A percentile compares a stretch with the other conserved stretches of the same genome.
Evolutionary conservation across 2,888 invertebrate genomes (phyloP).

Genomic region (Leucoma salicis): DNA sequence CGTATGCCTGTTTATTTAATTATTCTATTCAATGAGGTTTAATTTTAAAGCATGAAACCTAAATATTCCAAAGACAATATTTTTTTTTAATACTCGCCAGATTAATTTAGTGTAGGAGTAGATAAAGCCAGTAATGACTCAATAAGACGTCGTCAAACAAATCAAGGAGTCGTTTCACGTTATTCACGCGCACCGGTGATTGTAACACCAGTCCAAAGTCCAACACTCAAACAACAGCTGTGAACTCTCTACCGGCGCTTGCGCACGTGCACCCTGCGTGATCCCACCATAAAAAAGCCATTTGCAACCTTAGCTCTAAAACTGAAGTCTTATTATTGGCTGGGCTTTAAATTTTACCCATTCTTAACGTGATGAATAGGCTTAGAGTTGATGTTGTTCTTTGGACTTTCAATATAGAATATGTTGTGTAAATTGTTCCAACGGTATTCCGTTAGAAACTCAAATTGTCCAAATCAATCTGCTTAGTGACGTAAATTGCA

Average conservation of each 20-base stretch:
- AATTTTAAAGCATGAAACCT: too few species aligned
- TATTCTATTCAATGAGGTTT: neutral
- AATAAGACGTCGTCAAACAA: conserved; percentile 42
- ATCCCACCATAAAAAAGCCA: conserved; percentile 33
- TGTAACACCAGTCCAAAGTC: conserved; percentile 74
- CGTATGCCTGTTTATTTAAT: neutral
- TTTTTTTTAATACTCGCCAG: neutral
- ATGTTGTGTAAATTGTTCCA: conserved; percentile 19
- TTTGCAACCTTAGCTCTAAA: conserved; percentile 24
- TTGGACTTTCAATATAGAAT: conserved; percentile 31
- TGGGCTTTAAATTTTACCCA: conserved; percentile 11
- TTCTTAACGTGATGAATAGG: conserved; percentile 21
- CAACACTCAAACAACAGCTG: conserved; percentile 63
- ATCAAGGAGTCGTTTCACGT: conserved; percentile 43
- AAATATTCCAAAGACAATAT: too few species aligned
- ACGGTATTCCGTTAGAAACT: too few species aligned
- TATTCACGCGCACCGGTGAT: conserved; percentile 66
- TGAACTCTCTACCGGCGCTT: conserved; percentile 57
- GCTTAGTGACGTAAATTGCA: too few species aligned
- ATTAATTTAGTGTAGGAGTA: neutral
- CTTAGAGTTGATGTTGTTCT: conserved; percentile 22
- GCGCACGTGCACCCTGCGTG: conserved; percentile 65
- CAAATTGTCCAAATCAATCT: conserved; percentile 3
- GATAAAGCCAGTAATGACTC: conserved; percentile 27
- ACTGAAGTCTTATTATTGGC: conserved; percentile 13